Evolutionary conservation across 1,140 invertebrate species (phyloP).

Genomic region (Asobara japonica): DNA sequence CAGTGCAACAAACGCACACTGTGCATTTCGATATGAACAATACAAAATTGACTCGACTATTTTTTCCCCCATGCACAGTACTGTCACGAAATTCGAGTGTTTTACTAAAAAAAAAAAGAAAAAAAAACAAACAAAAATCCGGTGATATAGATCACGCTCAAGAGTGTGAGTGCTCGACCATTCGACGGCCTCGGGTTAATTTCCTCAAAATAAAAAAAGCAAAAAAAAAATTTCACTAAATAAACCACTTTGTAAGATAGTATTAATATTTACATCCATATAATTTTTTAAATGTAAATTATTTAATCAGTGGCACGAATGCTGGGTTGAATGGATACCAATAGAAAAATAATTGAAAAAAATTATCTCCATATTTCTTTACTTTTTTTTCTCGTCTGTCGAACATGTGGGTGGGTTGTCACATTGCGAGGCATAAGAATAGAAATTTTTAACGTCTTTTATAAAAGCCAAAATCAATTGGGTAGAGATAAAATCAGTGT

Average conservation of each 20-base stretch:
- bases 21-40: no score
- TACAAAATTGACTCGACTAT: no score
- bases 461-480: slow-evolving; percentile 8
- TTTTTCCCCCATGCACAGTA: no score
- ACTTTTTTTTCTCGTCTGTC: slow-evolving; percentile 4
- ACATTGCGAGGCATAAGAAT: not conserved
- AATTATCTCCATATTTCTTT: not conserved
- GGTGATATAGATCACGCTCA: slow-evolving; percentile 9
- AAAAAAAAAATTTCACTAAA: not conserved
- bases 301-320: slow-evolving; percentile 11
- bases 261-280: slow-evolving; percentile 13
- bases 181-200: slow-evolving; percentile 13
- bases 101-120: no score
- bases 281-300: slow-evolving; percentile 12
- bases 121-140: no score
- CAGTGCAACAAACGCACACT: no score
- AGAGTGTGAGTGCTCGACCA: not conserved
- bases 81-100: no score
- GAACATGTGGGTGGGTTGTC: not conserved
- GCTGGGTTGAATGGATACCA: not conserved
- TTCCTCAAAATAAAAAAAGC: not conserved
- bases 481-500: slow-evolving; percentile 1
- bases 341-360: not conserved
- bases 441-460: slow-evolving; percentile 1
- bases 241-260: not conserved